Base-by-base conservation (phyloP, 2,797 vertebrate genomes). In the Atherinosoma microstoma region DNA sequence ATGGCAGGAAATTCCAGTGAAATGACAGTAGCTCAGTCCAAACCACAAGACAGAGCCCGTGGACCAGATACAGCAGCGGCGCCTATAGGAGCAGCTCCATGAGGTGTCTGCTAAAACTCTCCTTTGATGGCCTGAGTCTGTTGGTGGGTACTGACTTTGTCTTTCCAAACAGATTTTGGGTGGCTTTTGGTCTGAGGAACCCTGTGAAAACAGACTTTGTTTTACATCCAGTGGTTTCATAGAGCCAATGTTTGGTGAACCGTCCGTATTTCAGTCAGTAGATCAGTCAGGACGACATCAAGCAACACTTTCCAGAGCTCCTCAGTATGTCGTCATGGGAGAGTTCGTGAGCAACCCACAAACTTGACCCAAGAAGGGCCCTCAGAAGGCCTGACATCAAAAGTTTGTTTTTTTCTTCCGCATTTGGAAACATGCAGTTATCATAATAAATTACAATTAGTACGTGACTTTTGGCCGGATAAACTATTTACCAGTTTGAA, bases 1-100 rank as follows among this genome's bases (percentile, higher is more conserved):
- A 97, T 96, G 96, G 95, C 96, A 97, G 97, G 96, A 97, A 97
- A 97, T 97, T 95, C 97, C 96, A 96, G 92, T 90, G 94, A 96
- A 97, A 97, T 97, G 95, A 97, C 96, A 97, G 95, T 93, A 94
- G 94, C 93, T 95, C 93, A 86, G 94, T 95, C 95, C 95, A 96
- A 97, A 97, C 96, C 96, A 94, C 96, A 95, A 95, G 94, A 96
- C 94, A 95, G 58, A 83, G 82, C 70, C 74, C 65, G 58, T 69
- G 82, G 78, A 89, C 36, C 75, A 84, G 84, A 87, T 76, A 67
- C 76, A 82, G 60, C 58, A 18, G 56, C 70, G 57, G 62, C 60
- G 78, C 77, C 78, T 61, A 38, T 67, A 77, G 78, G 85, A 91
- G 78, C 84, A 66, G 85, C 78, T 64, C 72, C 82, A 45, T n/a